A percentile compares a stretch with the other conserved stretches of the same genome.
Evolutionary conservation across 2,888 invertebrate species (phyloP).

Genomic region (Syritta pipiens): DNA sequence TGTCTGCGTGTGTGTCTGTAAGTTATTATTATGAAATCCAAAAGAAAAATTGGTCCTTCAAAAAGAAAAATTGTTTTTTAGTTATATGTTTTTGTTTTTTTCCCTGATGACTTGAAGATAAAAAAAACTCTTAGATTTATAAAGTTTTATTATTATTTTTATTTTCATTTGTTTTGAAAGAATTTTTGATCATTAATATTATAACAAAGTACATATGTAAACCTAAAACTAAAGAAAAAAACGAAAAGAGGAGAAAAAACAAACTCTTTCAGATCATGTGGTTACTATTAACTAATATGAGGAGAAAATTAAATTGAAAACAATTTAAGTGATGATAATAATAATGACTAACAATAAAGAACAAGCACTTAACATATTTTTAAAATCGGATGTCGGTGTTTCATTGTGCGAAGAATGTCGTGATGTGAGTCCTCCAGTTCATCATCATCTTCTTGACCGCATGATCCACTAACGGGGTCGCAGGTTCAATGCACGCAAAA

Average conservation of each 20-base stretch:
- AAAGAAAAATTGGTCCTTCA: constrained; percentile 22
- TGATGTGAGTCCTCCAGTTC: too few species aligned
- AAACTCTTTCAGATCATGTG: constrained; percentile 36
- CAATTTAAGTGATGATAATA: constrained; percentile 42
- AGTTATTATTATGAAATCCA: constrained; percentile 32
- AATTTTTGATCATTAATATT: constrained; percentile 22
- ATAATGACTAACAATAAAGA: constrained; percentile 33
- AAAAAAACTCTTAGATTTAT: constrained; percentile 32
- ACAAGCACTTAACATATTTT: constrained; percentile 56
- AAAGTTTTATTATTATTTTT: constrained; percentile 15
- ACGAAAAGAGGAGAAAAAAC: constrained; percentile 3
- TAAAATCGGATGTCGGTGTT: constrained; percentile 29
- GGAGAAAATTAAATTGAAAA: constrained; percentile 23
- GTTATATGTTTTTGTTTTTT: constrained; percentile 21
- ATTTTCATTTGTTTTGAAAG: constrained; percentile 12
- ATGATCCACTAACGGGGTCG: too few species aligned
- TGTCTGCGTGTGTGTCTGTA: constrained; percentile 22
- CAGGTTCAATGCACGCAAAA: too few species aligned
- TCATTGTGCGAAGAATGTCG: too few species aligned
- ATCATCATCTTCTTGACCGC: too few species aligned
- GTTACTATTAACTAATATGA: constrained; percentile 37
- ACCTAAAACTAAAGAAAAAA: constrained; percentile 14
- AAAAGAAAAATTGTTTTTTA: constrained; percentile 18
- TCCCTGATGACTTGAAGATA: constrained; percentile 32
- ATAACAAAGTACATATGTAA: too few species aligned